Evolutionary conservation across 1,140 invertebrate genomes (phyloP), one percentile per base, ranked within the genome.

Genomic region (Platyura marginata): DNA sequence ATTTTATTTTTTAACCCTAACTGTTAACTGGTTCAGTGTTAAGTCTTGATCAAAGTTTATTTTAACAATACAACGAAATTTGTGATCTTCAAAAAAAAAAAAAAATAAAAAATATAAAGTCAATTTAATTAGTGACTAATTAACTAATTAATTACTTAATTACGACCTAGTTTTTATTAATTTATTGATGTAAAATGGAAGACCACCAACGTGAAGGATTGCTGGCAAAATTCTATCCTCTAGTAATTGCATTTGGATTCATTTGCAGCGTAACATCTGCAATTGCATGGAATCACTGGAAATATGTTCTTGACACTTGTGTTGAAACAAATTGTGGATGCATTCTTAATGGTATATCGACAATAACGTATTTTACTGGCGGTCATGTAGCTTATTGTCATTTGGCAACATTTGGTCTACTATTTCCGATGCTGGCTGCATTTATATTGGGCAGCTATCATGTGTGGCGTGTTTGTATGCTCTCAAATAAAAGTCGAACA

Each of bases 281-380:
- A 3, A 62, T 74, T 4, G 63, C 69, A 2, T 80, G 74, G 68
- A 63, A 71, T 20, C 69, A 80, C 51, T 81, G 78, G 78, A 57
- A 65, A 22, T 57, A 65, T 39, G 75, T 73, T 0, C 58, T 80
- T 8, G 68, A 79, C 48, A 63, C 67, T 6, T 80, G 77, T 45
- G 64, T 71, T 4, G 68, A 76, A 43, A 62, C 56, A 1, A 68
- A 70, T 44, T 80, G 77, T 54, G 75, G 75, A 6, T 80, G 77
- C 46, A 71, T 79, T 48, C 60, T 81, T 0, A 75, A 74, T 49
- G 68, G 71, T n/a, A 56, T 64, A 1, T 70, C 64, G 38, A 71
- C 72, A 3, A 71, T 64, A 44, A 65, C 57, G 25, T 70, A 65
- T 23, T 77, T 79, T 44, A 70, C 69, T 49, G 78, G 78, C n/a